Evolutionary conservation across 2,113 vertebrate species (phyloP).

Genomic region (Micromys minutus): DNA sequence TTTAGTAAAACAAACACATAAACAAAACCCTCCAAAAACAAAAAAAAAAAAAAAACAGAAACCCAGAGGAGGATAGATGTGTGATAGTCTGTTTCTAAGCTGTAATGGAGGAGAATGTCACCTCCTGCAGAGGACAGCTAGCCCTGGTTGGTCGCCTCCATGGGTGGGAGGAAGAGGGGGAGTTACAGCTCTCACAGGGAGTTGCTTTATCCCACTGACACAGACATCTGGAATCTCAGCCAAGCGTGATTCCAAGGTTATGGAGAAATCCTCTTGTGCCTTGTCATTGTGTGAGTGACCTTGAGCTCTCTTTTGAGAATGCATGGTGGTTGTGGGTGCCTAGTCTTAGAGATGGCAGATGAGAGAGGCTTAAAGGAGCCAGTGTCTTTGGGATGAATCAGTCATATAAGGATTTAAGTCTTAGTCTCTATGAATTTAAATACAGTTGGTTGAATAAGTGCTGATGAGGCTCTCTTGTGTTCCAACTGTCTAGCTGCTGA

Average conservation of each 20-base stretch:
- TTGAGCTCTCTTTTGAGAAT: not conserved
- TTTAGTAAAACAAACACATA: not conserved
- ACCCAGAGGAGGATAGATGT: not conserved
- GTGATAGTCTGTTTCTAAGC: no score
- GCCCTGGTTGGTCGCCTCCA: not conserved
- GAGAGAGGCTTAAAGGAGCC: not conserved
- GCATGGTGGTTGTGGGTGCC: not conserved
- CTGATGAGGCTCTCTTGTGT: not conserved
- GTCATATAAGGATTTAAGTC: not conserved
- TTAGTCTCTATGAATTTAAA: not conserved
- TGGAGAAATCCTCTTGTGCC: not conserved
- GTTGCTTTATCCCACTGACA: not conserved
- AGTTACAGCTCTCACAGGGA: not conserved
- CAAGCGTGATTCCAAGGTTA: not conserved
- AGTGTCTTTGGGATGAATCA: not conserved
- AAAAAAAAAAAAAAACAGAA: not conserved
- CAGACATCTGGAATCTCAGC: not conserved
- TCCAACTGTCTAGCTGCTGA: not conserved
- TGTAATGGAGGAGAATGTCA: not conserved
- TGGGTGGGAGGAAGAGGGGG: not conserved
- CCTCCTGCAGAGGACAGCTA: not conserved
- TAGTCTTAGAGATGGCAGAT: not conserved
- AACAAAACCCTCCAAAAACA: not conserved
- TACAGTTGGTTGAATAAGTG: not conserved
- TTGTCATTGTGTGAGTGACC: not conserved